Evolutionary conservation across 2,113 vertebrate genomes (phyloP), one percentile per base, ranked within the genome.

Genomic region (Calyptommatus sinebrachiatus): DNA sequence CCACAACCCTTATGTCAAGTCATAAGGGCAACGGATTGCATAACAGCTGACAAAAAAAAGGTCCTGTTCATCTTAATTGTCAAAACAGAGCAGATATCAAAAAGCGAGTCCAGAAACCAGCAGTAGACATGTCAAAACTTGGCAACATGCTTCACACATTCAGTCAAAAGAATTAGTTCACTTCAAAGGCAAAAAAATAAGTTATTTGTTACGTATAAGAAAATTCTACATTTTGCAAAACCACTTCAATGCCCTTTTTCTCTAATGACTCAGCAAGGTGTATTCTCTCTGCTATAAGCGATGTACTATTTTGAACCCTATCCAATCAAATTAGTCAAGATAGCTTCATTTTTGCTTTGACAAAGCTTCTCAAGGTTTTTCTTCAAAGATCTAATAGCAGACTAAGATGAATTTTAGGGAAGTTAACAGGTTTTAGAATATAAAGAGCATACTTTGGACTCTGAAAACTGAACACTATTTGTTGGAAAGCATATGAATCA

Each of bases 251-350:
- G 21, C 41, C 68, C 31, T 57, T 57, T 67, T 53, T 10, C 60
- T 31, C 71, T 67, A 65, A 18, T 60, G 63, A 81, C 79, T 68
- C 18, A 68, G 50, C 18, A 74, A 81, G 31, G 31, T 61, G n/a
- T 8, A 66, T 2, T 41, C 2, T 80, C 31, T 68, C 18, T 8
- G 4, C 31, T 80, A 57, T 45, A 20, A 68, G 6, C 20, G 3
- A 12, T 8, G 28, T 46, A 60, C 29, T 60, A 29, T 73, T 67
- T 53, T 41, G 62, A 65, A 41, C 20, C 65, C 31, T 81, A 18
- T 24, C 50, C 66, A 78, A 60, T 45, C 14, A 63, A 63, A 73
- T 53, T 66, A 72, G n/a, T 80, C 60, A 50, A 79, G 29, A 22
- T 20, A 65, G 62, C 8, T 35, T 69, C 18, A 22, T 66, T 28